Base-by-base conservation (phyloP, 1,140 invertebrate species). In the Anadara kagoshimensis region DNA sequence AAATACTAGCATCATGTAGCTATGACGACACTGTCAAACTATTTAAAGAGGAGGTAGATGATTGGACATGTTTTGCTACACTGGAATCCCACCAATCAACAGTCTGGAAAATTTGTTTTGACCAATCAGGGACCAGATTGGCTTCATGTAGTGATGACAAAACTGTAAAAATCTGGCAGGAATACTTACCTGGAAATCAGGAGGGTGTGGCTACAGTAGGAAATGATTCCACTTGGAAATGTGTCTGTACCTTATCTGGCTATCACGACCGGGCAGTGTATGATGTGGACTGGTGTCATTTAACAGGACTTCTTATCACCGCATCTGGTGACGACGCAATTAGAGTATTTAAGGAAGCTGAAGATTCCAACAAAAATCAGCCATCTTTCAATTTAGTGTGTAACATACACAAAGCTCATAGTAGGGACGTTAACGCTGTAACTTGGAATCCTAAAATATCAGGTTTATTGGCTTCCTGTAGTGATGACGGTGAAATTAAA, bases 11-110 rank as follows among this genome's bases (percentile, higher is more conserved):
- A 5, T 99, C 98, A 2, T 94, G 95, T 59, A 98, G 97, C 82
- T 99, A 99, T 91, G 98, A 99, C 87, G 95, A 99, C 84, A 96
- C 95, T 5, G 93, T 98, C 2, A 98, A 97, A 90, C 90, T 99
- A 75, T 99, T 95, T 85, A 94, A 93, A 86, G 95, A 98, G 89
- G 95, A 98, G 86, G 90, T 92, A 47, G 91, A 94, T 58, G 97
- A 98, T 79, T 98, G 97, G 91, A 89, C 93, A n/a, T 90, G 88
- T 67, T 89, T 83, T 75, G 92, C 92, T 1, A 97, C 96, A 7
- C 89, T 85, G 54, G 84, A 87, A 56, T 90, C 89, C 16, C 91
- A 91, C 81, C 77, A 83, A 16, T 90, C 90, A 44, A 91, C 91
- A 8, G 90, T 91, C 24, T 99, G 98, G 98, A 93, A 94, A 75